Conservation (phyloP, 2,888 invertebrate species). For the Lycaena phlaeas region DNA sequence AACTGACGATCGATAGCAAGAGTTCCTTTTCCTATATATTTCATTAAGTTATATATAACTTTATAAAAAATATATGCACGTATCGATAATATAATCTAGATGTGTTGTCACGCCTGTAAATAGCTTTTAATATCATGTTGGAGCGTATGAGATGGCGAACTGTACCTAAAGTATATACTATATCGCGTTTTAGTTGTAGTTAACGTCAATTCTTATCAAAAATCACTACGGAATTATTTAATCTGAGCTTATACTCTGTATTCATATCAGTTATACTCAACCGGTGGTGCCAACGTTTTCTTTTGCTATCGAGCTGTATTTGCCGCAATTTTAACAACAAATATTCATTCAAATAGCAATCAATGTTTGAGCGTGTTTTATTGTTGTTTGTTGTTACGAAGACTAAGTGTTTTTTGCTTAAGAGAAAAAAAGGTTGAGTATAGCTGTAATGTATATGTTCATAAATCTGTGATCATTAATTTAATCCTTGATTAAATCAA, state of each 20-base stretch:
- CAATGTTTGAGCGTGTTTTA: too few relatives aligned
- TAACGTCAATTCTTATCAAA: slow-evolving; percentile 29
- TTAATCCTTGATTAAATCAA: too few relatives aligned
- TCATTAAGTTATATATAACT: slow-evolving; percentile 7
- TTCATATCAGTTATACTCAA: too few relatives aligned
- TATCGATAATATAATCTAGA: slow-evolving; percentile 15
- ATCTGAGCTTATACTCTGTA: slow-evolving; percentile 18
- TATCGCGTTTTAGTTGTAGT: slow-evolving; percentile 19
- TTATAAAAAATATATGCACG: slow-evolving; percentile 16
- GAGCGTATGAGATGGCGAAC: slow-evolving; percentile 9
- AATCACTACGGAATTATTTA: slow-evolving; percentile 13
- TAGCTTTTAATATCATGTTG: slow-evolving; percentile 22
- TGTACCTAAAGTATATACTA: slow-evolving; percentile 16
- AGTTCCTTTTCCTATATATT: neutral
- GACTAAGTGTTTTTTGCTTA: too few relatives aligned
- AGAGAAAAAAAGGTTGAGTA: too few relatives aligned
- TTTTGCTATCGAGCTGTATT: too few relatives aligned
- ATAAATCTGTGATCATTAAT: too few relatives aligned
- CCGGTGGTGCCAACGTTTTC: too few relatives aligned
- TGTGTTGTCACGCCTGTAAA: slow-evolving; percentile 25
- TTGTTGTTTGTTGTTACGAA: too few relatives aligned
- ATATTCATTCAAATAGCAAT: too few relatives aligned
- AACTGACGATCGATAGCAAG: neutral
- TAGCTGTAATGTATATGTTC: too few relatives aligned
- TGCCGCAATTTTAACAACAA: too few relatives aligned